Percentiles rank a stretch among this genome's conserved stretches.
Conservation (phyloP, 2,113 vertebrate species). For the Ancistrus triradiatus region DNA sequence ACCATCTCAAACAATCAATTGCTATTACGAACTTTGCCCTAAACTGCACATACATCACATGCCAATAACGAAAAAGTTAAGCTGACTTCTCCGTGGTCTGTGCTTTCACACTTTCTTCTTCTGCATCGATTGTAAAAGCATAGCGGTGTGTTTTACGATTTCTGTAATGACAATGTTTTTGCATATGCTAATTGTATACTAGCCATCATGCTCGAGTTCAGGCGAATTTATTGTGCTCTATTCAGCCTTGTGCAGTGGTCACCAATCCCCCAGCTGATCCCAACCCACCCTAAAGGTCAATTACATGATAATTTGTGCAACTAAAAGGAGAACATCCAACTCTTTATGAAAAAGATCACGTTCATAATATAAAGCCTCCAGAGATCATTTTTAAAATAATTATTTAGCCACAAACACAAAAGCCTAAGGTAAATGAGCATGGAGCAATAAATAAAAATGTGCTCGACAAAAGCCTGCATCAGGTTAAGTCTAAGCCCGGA, state of each 20-base stretch:
- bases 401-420: slow-evolving; percentile 59
- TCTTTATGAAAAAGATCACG: slow-evolving; percentile 10
- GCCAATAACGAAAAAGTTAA: slow-evolving; percentile 16
- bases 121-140: not conserved
- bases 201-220: too few relatives aligned
- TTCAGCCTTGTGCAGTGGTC: too few relatives aligned
- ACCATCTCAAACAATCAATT: slow-evolving; percentile 46
- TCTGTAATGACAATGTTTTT: too few relatives aligned
- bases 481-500: slow-evolving; percentile 54
- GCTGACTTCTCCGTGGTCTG: not conserved
- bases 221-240: too few relatives aligned
- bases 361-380: slow-evolving; percentile 41
- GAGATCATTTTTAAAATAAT: slow-evolving; percentile 60
- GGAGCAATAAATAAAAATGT: slow-evolving; percentile 60
- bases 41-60: slow-evolving; percentile 37
- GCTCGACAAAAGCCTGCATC: slow-evolving; percentile 54
- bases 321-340: too few relatives aligned
- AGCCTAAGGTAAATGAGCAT: slow-evolving; percentile 48
- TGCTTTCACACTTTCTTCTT: not conserved
- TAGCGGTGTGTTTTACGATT: not conserved
- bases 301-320: too few relatives aligned
- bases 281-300: too few relatives aligned
- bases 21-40: slow-evolving; percentile 44
- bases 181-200: too few relatives aligned
- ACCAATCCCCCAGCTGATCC: too few relatives aligned